Base-by-base conservation (phyloP, 2,888 invertebrate species). In the Macaria liturata region DNA sequence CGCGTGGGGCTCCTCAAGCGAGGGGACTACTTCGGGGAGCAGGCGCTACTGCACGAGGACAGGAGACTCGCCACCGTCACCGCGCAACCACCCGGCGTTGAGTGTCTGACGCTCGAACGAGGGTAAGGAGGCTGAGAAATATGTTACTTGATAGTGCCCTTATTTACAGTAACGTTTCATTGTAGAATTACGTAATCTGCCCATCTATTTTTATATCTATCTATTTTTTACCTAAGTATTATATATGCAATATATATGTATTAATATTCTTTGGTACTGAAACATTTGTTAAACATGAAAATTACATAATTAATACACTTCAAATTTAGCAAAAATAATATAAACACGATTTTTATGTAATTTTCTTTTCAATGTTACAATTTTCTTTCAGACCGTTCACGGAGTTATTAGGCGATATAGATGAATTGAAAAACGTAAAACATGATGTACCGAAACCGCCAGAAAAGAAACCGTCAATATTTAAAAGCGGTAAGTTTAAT, bases 11-110 rank as follows among this genome's bases (percentile, higher is more conserved):
- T 93, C 7, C 92, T 97, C 31, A 93, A 93, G 34, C 94, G 95
- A 44, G 98, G 98, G 0, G 95, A 97, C 62, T 98, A 96, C 82
- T 98, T 98, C 81, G 98, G 98, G 0, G 98, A 98, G 76, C 95
- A 96, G 75, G 98, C 98, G 0, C 89, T 98, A 39, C 86, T 97
- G 50, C 95, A 96, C 78, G 97, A 97, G 68, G 97, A 97, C 77
- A 94, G 95, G 42, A 92, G 98, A 39, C 96, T 98, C 50, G 98
- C 98, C 5, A 98, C 97, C 65, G 97, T 98, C 30, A 97, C 96
- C 47, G 98, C 98, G 0, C 93, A 97, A 75, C 94, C 95, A 52
- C 94, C 98, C 31, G 94, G 97, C 61, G 94, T 97, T 53, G 94
- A 98, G 88, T 98, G 98, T 72, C 93, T 98, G 30, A 97, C 97